These are phyloP conservation scores for Zoanthus sociatus DNA, from an alignment of 92 coral and sea anemone species.

Conservation along the genomic window DNA sequence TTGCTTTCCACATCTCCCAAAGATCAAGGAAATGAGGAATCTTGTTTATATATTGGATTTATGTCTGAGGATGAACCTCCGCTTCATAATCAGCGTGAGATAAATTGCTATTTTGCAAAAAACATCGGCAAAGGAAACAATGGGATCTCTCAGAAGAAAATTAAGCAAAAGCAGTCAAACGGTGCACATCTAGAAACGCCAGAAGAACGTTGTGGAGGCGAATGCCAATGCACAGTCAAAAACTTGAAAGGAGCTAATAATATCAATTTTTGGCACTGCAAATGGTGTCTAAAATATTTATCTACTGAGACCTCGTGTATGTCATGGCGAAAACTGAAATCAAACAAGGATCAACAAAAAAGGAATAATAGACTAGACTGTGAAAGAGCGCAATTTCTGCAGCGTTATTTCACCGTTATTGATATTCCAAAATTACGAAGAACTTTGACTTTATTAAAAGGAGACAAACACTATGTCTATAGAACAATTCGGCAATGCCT, in stretches of 20 bases:
- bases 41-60: background rate
- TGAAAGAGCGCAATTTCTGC: constrained; percentile 36
- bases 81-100: background rate
- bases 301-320: background rate
- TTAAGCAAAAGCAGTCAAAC: background rate
- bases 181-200: background rate
- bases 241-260: no score
- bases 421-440: constrained; percentile 16
- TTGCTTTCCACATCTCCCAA: background rate
- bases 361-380: background rate
- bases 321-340: constrained; percentile 10
- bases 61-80: background rate
- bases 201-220: background rate
- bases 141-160: background rate
- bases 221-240: background rate
- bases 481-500: background rate
- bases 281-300: background rate
- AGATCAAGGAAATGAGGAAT: background rate
- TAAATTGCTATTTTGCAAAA: background rate
- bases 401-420: constrained; percentile 36
- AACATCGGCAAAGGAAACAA: background rate
- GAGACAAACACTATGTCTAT: constrained; percentile 8
- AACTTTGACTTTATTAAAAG: constrained; percentile 16
- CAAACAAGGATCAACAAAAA: constrained; percentile 5
- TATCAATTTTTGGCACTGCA: background rate